phyloP scores from a whole-genome alignment of 2,888 invertebrate genomes.

The Callyntrura guangdongensis region DNA sequence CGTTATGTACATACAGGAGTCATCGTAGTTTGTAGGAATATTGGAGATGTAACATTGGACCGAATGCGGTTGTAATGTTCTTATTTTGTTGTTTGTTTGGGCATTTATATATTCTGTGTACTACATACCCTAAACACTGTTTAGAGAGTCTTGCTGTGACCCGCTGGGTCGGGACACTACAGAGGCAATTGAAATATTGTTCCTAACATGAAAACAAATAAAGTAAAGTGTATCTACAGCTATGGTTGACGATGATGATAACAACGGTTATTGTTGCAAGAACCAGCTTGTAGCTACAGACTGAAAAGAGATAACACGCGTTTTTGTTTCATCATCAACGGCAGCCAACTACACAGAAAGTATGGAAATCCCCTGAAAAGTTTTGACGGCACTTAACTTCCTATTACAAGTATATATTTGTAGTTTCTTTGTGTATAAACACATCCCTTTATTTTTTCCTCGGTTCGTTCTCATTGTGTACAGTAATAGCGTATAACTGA shows the following conservation, averaged over 20 bases:
- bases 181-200: slow-evolving; percentile 30
- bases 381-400: slow-evolving; percentile 24
- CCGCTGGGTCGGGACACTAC: background rate
- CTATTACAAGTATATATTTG: background rate
- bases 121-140: background rate
- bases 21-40: background rate
- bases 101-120: slow-evolving; percentile 23
- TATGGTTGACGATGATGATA: slow-evolving; percentile 11
- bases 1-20: background rate
- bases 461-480: background rate
- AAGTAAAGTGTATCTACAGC: slow-evolving; percentile 20
- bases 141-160: too few relatives aligned
- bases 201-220: slow-evolving; percentile 42
- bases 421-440: slow-evolving; percentile 23
- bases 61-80: background rate
- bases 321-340: slow-evolving; percentile 25
- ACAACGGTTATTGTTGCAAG: background rate
- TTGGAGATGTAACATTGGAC: too few relatives aligned
- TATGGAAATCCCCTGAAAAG: slow-evolving; percentile 52
- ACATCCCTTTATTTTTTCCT: background rate
- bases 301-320: slow-evolving; percentile 24
- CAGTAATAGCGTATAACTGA: background rate
- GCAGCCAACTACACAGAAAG: background rate
- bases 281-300: background rate
- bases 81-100: slow-evolving; percentile 34